Base-by-base conservation (phyloP, 1,140 invertebrate genomes). In the Micrasema longulum region DNA sequence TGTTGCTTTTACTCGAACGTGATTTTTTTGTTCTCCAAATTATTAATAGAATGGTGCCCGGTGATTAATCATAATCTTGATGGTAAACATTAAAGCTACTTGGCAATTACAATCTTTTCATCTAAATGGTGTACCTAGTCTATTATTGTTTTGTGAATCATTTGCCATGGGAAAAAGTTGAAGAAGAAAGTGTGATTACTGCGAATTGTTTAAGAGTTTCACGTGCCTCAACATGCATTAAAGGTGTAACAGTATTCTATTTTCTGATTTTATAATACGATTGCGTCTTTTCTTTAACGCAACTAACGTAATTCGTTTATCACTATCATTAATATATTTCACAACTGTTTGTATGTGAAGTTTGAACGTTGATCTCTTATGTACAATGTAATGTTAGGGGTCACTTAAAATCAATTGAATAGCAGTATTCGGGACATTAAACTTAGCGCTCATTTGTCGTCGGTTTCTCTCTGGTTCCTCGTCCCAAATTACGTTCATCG, bases 161-260 rank as follows among this genome's bases (percentile, higher is more conserved):
- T 60, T 60, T 35, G 35, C 55, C 55, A 60, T 60, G 55, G 55
- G 55, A 60, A 60, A 38, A 55, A 41, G 16, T 11, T 9, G 1
- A 9, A 12, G 55, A 60, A 60, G 55, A 60, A 60, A 60, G 55
- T 60, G 55, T 60, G 35, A 60, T 60, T 60, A 41, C 55, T 20
- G 10, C 14, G 4, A 43, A 60, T 60, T 38, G 35, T 41, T 60
- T 18, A 22, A 55, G 9, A 2, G 23, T 55, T 55, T 55, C 52
- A 26, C 14, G 52, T 55, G 26, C 22, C 26, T 55, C 35, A 14
- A 53, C 23, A 23, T 26, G 50, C 23, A 35, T 31, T 53, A n/a
- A 11, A 26, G 22, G 26, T 31, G 52, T 31, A 31, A 55, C 26
- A 55, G 1, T 14, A 31, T 31, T 14, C 11, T 12, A 6, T 36